Base-by-base conservation (phyloP, 23 tunicate genomes). In the Halocynthia roretzi region DNA sequence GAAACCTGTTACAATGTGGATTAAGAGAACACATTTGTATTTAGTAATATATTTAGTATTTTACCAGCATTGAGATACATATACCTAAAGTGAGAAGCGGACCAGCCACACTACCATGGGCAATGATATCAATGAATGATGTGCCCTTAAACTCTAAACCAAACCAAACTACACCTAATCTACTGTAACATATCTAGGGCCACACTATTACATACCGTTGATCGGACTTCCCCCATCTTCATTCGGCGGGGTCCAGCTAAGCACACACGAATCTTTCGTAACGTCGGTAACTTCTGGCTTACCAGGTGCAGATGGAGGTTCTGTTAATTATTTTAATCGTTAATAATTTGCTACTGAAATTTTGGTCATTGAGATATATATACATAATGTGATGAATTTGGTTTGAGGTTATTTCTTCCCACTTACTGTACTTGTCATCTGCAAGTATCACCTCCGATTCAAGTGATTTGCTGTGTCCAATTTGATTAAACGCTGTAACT, bases 381-480 rank as follows among this genome's bases (percentile, higher is more conserved):
- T n/a, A n/a, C n/a, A n/a, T n/a, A 31, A 31, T 31, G 4, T 31
- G 44, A 31, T 31, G 44, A 31, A 31, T 31, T 31, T 31, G 44
- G 44, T 31, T 31, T 20, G 2, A 23, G 20, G 18, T 11, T 14
- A 19, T 12, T 15, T 68, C 48, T 0, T 23, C 40, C 4, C 8
- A 80, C 95, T 58, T 70, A 92, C 98, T 92, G 87, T 78, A 92
- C 75, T 86, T 86, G 82, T 92, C 98, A 64, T 92, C 98, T 53
- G 98, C 98, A 54, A 92, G 75, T 40, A 92, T 73, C 12, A 76
- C 83, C 44, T 81, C 92, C 10, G 98, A 81, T 48, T 70, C 77
- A 20, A 86, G 67, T 40, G 61, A 82, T 0, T 84, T 84, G 44
- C 93, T 82, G 57, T 56, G 65, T 17, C 98, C 98, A 50, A 92